A percentile compares a stretch with the other conserved stretches of the same genome.
These are phyloP conservation scores for Alauda arvensis DNA, from an alignment of 2,797 vertebrate genomes.

Conservation along the genomic window DNA sequence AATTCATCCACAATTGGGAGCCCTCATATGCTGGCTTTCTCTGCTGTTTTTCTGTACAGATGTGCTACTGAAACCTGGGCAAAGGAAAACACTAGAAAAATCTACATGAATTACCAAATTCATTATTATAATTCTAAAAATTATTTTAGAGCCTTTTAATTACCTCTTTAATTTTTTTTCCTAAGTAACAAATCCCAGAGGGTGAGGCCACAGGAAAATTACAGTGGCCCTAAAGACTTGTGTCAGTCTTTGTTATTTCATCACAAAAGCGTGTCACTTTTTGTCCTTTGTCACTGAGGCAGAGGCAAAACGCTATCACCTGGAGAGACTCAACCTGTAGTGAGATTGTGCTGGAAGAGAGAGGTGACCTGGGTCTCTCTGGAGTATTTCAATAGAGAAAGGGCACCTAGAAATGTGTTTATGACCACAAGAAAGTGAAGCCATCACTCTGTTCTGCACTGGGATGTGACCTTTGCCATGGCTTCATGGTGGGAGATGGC, in stretches of 20 bases:
- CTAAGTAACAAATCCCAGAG: not conserved
- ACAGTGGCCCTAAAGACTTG: not conserved
- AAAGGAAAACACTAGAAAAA: not conserved
- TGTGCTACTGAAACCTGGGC: not conserved
- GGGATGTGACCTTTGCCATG: not conserved
- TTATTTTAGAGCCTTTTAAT: not conserved
- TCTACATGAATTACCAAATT: not conserved
- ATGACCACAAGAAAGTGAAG: not conserved
- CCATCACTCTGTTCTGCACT: not conserved
- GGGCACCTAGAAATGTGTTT: not conserved
- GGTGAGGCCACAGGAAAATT: not conserved
- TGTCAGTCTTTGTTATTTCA: not conserved
- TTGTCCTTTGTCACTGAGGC: not conserved
- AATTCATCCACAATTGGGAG: fast-evolving
- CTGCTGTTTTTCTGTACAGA: not conserved
- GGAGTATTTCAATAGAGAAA: not conserved
- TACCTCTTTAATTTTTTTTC: not conserved
- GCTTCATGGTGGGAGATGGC: not conserved
- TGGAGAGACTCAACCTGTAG: not conserved
- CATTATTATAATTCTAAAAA: not conserved
- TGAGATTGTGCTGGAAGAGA: not conserved
- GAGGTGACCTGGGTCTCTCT: not conserved
- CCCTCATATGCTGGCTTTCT: not conserved
- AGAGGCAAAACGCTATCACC: not conserved
- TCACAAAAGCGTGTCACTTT: not conserved